Percentiles rank a stretch among this genome's conserved stretches.
phyloP scores from a whole-genome alignment of 2,888 invertebrate species.

The Nemotelus pantherinus region DNA sequence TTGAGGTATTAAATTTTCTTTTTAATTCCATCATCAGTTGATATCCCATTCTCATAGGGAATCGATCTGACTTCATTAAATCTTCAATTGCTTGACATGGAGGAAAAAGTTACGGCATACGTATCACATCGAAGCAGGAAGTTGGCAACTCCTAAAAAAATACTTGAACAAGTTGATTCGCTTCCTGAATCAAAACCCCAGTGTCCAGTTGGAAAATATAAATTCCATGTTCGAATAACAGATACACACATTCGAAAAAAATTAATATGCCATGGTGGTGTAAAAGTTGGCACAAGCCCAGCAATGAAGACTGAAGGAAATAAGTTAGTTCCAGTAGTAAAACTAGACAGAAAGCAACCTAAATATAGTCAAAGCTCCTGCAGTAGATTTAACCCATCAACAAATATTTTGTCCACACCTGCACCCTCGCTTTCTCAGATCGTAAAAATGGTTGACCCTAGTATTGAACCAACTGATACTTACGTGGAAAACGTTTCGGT shows the following conservation, averaged over 20 bases:
- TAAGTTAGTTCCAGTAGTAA: conserved; percentile 60
- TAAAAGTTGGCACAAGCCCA: conserved; percentile 66
- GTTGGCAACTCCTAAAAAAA: conserved; percentile 75
- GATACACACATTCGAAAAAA: conserved; percentile 62
- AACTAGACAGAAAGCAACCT: conserved; percentile 52
- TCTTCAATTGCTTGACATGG: conserved; percentile 73
- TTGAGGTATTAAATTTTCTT: conserved; percentile 69
- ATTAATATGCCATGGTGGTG: conserved; percentile 56
- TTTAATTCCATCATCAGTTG: not conserved
- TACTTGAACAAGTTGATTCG: conserved; percentile 76
- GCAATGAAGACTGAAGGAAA: conserved; percentile 64
- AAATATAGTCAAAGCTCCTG: conserved; percentile 52
- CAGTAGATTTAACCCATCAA: conserved; percentile 43
- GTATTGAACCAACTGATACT: not conserved
- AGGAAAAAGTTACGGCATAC: conserved; percentile 79
- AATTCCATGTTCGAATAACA: conserved; percentile 69
- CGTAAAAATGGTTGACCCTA: not conserved
- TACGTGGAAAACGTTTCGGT: not conserved
- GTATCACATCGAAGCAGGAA: conserved; percentile 83
- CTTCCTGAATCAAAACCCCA: conserved; percentile 70
- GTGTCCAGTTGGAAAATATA: conserved; percentile 74
- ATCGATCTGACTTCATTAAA: conserved; percentile 74
- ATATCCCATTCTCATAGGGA: conserved; percentile 65
- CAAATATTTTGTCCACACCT: conserved; percentile 41
- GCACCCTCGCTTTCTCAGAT: conserved; percentile 16